A percentile compares a stretch with the other conserved stretches of the same genome.
Conservation (phyloP, 2,113 vertebrate species). For the Anoura caudifer region DNA sequence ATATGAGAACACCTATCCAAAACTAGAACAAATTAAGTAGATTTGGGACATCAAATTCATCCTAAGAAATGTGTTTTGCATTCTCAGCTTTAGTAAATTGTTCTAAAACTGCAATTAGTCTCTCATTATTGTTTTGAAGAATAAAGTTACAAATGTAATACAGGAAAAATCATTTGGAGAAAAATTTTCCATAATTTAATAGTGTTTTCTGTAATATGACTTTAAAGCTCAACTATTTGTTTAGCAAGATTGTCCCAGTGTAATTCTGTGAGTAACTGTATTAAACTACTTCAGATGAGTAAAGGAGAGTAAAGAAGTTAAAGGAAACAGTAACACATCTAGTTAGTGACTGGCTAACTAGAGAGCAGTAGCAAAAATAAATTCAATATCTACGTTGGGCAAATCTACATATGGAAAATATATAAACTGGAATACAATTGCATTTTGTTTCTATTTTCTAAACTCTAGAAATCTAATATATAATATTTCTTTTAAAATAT, state of each 20-base stretch:
- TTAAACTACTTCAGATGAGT: background rate
- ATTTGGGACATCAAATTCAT: background rate
- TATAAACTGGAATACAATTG: background rate
- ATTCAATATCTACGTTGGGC: accelerated
- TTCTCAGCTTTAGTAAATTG: background rate
- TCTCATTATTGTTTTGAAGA: background rate
- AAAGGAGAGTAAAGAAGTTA: background rate
- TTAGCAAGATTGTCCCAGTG: background rate
- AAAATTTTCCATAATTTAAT: slow-evolving; percentile 25
- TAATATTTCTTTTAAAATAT: too few relatives aligned
- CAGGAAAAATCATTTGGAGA: background rate
- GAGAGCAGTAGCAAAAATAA: background rate
- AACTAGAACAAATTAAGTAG: background rate
- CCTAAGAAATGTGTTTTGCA: background rate
- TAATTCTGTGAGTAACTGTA: background rate
- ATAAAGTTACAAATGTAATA: background rate
- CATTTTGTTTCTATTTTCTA: background rate
- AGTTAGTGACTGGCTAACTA: background rate
- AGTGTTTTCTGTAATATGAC: background rate
- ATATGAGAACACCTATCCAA: background rate
- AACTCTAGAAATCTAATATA: background rate
- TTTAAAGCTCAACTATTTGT: background rate
- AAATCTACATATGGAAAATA: background rate
- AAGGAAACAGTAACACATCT: background rate
- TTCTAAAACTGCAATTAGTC: background rate